These are phyloP conservation scores for Cavia porcellus DNA, from an alignment of 2,113 vertebrate species.

Conservation along the genomic window DNA sequence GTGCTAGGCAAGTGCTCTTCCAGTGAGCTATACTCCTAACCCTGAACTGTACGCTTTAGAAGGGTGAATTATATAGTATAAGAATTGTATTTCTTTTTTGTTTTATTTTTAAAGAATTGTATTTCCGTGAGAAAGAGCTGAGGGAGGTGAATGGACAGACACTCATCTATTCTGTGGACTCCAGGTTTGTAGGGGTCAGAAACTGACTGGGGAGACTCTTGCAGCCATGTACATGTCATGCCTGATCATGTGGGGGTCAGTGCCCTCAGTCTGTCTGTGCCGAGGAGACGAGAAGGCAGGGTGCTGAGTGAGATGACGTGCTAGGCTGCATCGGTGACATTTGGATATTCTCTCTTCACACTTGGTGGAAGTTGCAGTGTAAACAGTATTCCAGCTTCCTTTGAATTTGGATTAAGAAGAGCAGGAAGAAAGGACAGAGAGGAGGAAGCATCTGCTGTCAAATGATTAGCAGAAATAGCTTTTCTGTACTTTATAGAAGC, in stretches of 20 bases:
- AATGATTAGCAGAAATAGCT: constrained; percentile 73
- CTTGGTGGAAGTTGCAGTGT: neutral
- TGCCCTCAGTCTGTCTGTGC: neutral
- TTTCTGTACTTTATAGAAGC: constrained; percentile 52
- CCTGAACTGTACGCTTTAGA: neutral
- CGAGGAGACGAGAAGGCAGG: neutral
- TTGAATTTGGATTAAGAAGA: constrained; percentile 51
- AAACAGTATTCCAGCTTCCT: neutral
- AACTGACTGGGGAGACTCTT: neutral
- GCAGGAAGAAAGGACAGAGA: constrained; percentile 59
- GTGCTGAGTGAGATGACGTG: accelerated
- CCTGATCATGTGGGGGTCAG: neutral
- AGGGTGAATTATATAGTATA: neutral
- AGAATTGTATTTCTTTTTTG: neutral
- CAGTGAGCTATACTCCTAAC: neutral
- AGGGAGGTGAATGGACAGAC: neutral
- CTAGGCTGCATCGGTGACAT: accelerated
- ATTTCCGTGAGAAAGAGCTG: neutral
- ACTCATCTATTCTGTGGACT: neutral
- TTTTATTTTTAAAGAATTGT: no score
- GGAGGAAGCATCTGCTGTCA: constrained; percentile 32
- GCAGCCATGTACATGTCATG: neutral
- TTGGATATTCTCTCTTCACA: neutral
- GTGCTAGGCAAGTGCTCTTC: neutral
- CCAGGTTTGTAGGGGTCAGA: neutral